phyloP scores from a whole-genome alignment of 2,797 vertebrate genomes.

The Alexandromys oeconomus region DNA sequence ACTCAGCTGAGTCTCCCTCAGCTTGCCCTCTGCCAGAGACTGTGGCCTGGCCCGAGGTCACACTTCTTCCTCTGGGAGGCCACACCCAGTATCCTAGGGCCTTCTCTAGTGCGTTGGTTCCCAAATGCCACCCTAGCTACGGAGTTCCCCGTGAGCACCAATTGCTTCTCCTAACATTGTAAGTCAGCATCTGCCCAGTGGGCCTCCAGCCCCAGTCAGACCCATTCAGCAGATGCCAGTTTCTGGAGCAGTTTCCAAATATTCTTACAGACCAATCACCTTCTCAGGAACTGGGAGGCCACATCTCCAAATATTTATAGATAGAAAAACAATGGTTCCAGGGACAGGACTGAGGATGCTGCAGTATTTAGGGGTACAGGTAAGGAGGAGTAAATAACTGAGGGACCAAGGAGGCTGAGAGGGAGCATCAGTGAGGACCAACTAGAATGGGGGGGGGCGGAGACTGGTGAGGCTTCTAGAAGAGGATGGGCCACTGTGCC shows the following conservation, averaged over 20 bases:
- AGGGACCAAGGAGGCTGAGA: neutral
- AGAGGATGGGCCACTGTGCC: neutral
- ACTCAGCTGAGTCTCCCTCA: neutral
- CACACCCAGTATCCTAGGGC: neutral
- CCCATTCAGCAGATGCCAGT: neutral
- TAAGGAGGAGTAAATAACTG: neutral
- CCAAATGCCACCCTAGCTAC: neutral
- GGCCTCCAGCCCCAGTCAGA: neutral
- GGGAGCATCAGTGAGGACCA: neutral
- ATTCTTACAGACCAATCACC: neutral
- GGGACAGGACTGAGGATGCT: neutral
- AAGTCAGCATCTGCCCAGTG: neutral
- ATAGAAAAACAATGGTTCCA: neutral
- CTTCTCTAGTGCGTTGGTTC: neutral
- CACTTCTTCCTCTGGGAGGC: too few species aligned
- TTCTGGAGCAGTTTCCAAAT: neutral
- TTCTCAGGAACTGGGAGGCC: neutral
- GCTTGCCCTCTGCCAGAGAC: neutral
- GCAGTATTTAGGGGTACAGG: neutral
- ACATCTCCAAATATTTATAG: neutral
- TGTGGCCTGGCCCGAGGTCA: neutral
- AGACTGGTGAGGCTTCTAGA: neutral
- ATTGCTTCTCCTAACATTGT: neutral
- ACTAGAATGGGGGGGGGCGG: fast-evolving
- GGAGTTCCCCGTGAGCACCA: neutral